Percentiles rank a stretch among this genome's conserved stretches.
These are phyloP conservation scores for Atractosteus spatula DNA, from an alignment of 2,113 vertebrate genomes.

Conservation along the genomic window DNA sequence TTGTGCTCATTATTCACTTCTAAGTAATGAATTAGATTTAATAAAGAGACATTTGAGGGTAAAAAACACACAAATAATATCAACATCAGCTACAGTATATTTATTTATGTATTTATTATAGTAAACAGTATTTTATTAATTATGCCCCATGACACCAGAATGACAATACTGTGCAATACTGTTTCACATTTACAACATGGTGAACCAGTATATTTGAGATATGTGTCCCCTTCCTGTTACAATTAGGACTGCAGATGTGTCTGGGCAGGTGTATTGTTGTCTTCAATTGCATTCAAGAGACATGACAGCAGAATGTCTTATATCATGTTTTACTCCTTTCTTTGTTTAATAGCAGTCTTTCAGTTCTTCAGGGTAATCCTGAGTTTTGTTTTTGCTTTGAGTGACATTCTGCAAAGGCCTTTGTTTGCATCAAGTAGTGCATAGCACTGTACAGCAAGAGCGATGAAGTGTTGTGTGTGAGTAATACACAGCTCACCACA, in stretches of 20 bases:
- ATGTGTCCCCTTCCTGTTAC: too few relatives aligned
- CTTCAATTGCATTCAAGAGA: background rate
- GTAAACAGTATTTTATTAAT: too few relatives aligned
- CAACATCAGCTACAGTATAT: too few relatives aligned
- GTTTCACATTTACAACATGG: too few relatives aligned
- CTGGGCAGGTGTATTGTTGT: background rate
- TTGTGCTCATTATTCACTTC: conserved; percentile 38
- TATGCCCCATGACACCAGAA: too few relatives aligned
- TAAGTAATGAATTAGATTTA: conserved; percentile 42
- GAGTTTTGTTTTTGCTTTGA: background rate
- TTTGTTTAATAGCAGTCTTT: background rate
- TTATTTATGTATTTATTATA: too few relatives aligned
- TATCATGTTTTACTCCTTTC: background rate
- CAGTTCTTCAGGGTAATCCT: background rate
- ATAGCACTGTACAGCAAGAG: background rate
- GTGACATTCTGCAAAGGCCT: background rate
- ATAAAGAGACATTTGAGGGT: conserved; percentile 42
- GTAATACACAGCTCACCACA: background rate
- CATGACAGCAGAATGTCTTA: background rate
- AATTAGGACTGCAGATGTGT: background rate
- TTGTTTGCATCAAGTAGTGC: background rate
- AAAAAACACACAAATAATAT: conserved; percentile 6
- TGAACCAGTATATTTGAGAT: too few relatives aligned
- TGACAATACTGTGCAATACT: too few relatives aligned
- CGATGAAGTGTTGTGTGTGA: background rate